phyloP scores from a whole-genome alignment of 2,113 vertebrate genomes.

The rat (Rattus norvegicus) region DNA sequence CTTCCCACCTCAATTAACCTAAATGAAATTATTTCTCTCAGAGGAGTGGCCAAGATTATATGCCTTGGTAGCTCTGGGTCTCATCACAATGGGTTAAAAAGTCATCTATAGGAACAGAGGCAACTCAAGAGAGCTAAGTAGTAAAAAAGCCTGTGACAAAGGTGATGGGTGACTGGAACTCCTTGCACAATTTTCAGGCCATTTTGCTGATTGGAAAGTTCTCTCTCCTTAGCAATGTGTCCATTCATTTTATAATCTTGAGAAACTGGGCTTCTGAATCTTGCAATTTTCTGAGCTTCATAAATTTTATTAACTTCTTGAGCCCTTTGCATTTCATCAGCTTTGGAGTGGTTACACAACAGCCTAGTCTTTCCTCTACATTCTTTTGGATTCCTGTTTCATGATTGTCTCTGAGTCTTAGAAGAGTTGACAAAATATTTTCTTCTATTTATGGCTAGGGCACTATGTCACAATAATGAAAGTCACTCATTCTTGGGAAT shows the following conservation, averaged over 20 bases:
- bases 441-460: not conserved
- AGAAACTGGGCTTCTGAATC: not conserved
- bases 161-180: not conserved
- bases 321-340: not conserved
- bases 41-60: not conserved
- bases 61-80: not conserved
- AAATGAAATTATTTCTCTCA: not conserved
- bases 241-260: not conserved
- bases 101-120: not conserved
- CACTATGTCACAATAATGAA: not conserved
- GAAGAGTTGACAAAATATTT: not conserved
- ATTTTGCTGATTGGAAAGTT: not conserved
- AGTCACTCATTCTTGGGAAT: not conserved
- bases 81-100: not conserved
- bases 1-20: not conserved
- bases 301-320: not conserved
- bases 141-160: not conserved
- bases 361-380: not conserved
- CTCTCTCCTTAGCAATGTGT: not conserved
- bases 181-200: not conserved
- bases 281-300: not conserved
- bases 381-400: not conserved
- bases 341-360: not conserved
- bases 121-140: not conserved
- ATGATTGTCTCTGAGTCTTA: not conserved